Evolutionary conservation across 2,797 vertebrate genomes (phyloP), one percentile per base, ranked within the genome.

Genomic region (Chaenodraco wilsoni): DNA sequence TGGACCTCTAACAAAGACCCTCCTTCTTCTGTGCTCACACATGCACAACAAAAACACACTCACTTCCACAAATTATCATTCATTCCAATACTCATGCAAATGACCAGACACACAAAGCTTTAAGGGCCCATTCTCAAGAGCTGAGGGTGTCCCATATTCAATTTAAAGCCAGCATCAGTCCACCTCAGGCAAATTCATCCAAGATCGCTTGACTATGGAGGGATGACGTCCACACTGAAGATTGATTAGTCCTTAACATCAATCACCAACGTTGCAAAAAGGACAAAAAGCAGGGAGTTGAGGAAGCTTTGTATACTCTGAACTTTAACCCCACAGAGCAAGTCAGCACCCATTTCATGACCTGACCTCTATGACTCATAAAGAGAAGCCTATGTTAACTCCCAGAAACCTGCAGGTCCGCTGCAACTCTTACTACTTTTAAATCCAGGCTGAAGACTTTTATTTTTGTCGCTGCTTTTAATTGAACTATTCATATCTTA

Each of bases 1-100:
- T 81, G 79, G 73, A 82, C 19, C 17, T 27, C 71, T 66, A 77
- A 91, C 86, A 90, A 91, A 83, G 74, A 87, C 43, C 63, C 59
- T 23, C 61, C 81, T 87, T 91, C 79, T 84, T 76, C 78, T 76
- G 59, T 55, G 55, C 64, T 54, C 33, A 77, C 64, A 76, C 76
- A 82, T 8, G 54, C 45, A 77, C 21, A 76, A 63, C 51, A 49
- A 68, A 27, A 43, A 57, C 65, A 79, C 67, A 61, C 67, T 69
- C 41, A 33, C 49, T 71, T 75, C 78, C 40, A 46, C 51, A 79
- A 81, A 84, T 69, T 59, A 33, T 74, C 70, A 72, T 78, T 85
- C 78, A 73, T 71, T 73, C 40, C 65, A 54, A 57, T 41, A 17
- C 60, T 19, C n/a, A 46, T 33, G 41, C 40, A 61, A 55, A 68